phyloP scores from a whole-genome alignment of 2,888 invertebrate genomes.

The Patella ulyssiponensis region DNA sequence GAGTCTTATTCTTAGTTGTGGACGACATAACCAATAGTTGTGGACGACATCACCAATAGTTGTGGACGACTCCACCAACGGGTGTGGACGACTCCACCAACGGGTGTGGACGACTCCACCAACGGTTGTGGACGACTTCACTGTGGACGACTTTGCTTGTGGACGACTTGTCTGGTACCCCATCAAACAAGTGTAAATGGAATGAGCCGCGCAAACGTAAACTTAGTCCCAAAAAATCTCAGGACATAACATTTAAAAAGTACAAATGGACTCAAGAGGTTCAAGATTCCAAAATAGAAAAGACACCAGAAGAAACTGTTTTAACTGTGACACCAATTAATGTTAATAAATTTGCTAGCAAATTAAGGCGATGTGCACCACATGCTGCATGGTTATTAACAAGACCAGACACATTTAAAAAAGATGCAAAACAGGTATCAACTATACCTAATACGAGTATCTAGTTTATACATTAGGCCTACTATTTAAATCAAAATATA shows the following conservation, averaged over 20 bases:
- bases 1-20: too few relatives aligned
- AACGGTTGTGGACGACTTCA: too few relatives aligned
- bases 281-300: background rate
- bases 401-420: background rate
- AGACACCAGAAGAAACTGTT: background rate
- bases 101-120: too few relatives aligned
- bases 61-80: too few relatives aligned
- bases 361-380: slow-evolving; percentile 1
- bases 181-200: slow-evolving; percentile 29
- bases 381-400: slow-evolving; percentile 6
- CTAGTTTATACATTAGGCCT: too few relatives aligned
- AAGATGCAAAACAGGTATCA: background rate
- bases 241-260: slow-evolving; percentile 1
- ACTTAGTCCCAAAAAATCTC: slow-evolving; percentile 25
- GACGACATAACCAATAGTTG: too few relatives aligned
- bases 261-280: background rate
- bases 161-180: too few relatives aligned
- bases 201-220: slow-evolving; percentile 26
- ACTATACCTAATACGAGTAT: too few relatives aligned
- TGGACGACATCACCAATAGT: too few relatives aligned
- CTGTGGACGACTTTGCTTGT: too few relatives aligned
- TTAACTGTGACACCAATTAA: background rate
- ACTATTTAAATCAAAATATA: too few relatives aligned
- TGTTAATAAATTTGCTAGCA: background rate
- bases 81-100: too few relatives aligned